Conservation (phyloP, 2,797 vertebrate species). For the Sarcophilus harrisii region DNA sequence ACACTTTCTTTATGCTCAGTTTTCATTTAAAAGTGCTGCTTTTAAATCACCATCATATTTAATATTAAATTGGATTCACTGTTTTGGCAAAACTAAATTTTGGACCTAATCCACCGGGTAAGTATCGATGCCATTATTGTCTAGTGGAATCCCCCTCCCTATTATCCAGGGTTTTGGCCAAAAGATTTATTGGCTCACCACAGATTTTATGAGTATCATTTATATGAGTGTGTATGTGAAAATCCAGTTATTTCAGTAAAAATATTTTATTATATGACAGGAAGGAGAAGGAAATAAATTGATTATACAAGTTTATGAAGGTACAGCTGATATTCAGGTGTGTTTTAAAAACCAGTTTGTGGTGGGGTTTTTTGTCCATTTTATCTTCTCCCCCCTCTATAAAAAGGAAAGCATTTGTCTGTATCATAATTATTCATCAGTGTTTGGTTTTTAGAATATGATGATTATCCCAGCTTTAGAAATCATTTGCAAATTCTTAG, state of each 20-base stretch:
- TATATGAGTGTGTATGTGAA: not conserved
- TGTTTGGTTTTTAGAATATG: not conserved
- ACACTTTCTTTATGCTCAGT: not conserved
- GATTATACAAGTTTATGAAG: not conserved
- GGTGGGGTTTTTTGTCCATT: not conserved
- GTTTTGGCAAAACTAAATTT: constrained; percentile 2
- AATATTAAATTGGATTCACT: not conserved
- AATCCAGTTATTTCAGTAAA: not conserved
- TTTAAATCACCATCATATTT: not conserved
- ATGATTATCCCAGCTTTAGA: not conserved
- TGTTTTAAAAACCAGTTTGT: constrained; percentile 2
- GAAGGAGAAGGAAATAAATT: not conserved
- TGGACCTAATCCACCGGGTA: not conserved
- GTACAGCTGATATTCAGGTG: not conserved
- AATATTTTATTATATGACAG: not conserved
- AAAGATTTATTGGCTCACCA: not conserved
- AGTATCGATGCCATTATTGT: not conserved
- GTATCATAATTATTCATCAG: not conserved
- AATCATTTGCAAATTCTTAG: constrained; percentile 11
- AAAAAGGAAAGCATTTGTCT: not conserved
- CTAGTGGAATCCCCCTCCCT: not conserved
- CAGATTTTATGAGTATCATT: not conserved
- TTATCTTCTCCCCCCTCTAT: not conserved
- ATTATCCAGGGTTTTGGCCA: not conserved
- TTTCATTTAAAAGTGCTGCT: not conserved